These are phyloP conservation scores for Phortica okadai DNA, from an alignment of 2,888 invertebrate genomes.

Conservation along the genomic window DNA sequence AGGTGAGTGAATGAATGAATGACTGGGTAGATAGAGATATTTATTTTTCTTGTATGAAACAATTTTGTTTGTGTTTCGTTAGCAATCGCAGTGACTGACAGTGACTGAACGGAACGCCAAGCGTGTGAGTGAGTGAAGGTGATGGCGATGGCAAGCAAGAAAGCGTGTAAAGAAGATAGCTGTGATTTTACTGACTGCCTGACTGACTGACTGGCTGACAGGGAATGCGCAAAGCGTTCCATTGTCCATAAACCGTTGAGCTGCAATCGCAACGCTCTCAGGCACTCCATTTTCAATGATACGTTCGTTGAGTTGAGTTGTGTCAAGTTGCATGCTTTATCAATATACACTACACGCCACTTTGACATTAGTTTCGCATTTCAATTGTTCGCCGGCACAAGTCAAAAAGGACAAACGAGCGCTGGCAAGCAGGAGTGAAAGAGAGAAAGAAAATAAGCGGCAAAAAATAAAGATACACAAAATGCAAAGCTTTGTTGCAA, in stretches of 20 bases:
- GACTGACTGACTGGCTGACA: not conserved
- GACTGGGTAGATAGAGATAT: too few relatives aligned
- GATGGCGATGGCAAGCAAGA: not conserved
- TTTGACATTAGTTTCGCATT: not conserved
- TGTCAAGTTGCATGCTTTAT: not conserved
- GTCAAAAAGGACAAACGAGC: not conserved
- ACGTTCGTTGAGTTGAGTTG: not conserved
- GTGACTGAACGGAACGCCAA: too few relatives aligned
- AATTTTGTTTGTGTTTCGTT: too few relatives aligned
- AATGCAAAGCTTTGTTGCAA: constrained; percentile 4
- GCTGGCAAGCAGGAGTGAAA: not conserved
- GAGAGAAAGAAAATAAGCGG: not conserved
- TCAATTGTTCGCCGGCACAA: not conserved
- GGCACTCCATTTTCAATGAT: not conserved
- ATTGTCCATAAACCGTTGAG: not conserved
- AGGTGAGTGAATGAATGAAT: too few relatives aligned
- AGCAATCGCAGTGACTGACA: too few relatives aligned
- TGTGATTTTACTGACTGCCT: not conserved
- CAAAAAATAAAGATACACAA: not conserved
- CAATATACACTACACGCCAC: not conserved
- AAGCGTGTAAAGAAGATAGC: not conserved
- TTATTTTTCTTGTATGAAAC: too few relatives aligned
- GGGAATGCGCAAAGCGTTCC: not conserved
- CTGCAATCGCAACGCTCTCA: not conserved
- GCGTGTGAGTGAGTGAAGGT: too few relatives aligned